These are phyloP conservation scores for Latrodectus elegans DNA, from an alignment of 2,888 invertebrate genomes.

Conservation along the genomic window DNA sequence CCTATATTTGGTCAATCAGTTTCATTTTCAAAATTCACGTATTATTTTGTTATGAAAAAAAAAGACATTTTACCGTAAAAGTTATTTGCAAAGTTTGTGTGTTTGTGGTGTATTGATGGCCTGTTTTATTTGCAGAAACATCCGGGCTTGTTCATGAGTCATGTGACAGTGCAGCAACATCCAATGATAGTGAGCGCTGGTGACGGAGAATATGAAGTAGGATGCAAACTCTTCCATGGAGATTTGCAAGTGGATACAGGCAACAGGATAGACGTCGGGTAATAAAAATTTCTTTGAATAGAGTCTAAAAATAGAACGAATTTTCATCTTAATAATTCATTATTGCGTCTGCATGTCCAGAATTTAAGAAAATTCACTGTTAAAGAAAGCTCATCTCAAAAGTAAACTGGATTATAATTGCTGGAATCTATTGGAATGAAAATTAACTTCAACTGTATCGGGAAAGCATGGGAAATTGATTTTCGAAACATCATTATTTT, in stretches of 20 bases:
- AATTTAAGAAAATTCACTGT: too few species aligned
- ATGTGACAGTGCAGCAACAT: constrained; percentile 62
- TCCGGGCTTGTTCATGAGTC: constrained; percentile 63
- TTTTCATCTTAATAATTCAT: too few species aligned
- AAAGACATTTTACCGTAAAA: not conserved
- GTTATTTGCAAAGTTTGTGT: not conserved
- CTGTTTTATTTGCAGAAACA: constrained; percentile 47
- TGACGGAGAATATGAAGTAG: constrained; percentile 67
- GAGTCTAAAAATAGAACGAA: too few species aligned
- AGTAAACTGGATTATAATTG: too few species aligned
- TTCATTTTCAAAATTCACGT: not conserved
- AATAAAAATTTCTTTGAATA: not conserved
- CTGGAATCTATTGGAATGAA: too few species aligned
- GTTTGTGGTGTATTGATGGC: not conserved
- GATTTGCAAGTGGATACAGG: constrained; percentile 55
- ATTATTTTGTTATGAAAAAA: not conserved
- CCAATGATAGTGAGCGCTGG: constrained; percentile 63
- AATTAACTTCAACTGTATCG: too few species aligned
- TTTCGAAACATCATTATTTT: too few species aligned
- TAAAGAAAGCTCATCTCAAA: too few species aligned
- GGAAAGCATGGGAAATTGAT: too few species aligned
- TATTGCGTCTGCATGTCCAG: too few species aligned
- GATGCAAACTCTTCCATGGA: constrained; percentile 61
- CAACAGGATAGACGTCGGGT: constrained; percentile 60
- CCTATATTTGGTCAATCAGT: not conserved